A percentile compares a stretch with the other conserved stretches of the same genome.
These are phyloP conservation scores for Burhinus bistriatus DNA, from an alignment of 2,113 vertebrate genomes.

Conservation along the genomic window DNA sequence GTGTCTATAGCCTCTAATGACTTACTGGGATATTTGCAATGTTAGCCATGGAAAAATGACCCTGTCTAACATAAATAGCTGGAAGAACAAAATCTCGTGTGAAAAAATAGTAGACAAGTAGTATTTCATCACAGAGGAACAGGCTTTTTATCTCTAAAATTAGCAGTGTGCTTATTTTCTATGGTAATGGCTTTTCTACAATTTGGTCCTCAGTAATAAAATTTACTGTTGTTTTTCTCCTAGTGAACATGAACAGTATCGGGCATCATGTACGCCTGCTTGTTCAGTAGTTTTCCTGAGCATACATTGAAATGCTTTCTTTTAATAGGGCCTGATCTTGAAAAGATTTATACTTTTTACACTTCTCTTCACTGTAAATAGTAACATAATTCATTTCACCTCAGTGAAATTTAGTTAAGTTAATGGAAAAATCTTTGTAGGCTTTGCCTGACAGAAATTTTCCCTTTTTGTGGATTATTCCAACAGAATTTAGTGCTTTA, in stretches of 20 bases:
- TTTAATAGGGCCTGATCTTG: background rate
- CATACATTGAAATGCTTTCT: background rate
- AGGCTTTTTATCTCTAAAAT: background rate
- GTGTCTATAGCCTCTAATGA: background rate
- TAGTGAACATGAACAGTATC: background rate
- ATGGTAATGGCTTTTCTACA: background rate
- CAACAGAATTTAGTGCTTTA: background rate
- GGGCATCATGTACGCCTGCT: background rate
- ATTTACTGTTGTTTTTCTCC: background rate
- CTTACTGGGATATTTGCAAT: constrained; percentile 32
- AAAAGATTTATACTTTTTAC: background rate
- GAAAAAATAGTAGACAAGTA: background rate
- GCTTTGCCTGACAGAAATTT: background rate
- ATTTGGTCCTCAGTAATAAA: background rate
- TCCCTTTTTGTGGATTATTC: background rate
- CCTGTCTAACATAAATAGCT: constrained; percentile 38
- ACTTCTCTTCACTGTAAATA: background rate
- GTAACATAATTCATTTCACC: background rate
- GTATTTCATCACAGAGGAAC: background rate
- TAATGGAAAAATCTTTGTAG: background rate
- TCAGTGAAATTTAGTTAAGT: background rate
- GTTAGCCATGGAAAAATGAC: constrained; percentile 57
- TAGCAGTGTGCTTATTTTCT: background rate
- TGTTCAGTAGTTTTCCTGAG: background rate
- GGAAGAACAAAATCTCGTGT: background rate